These are phyloP conservation scores for Epizoanthus illoricatus DNA, from an alignment of 92 coral and sea anemone species.

Conservation along the genomic window DNA sequence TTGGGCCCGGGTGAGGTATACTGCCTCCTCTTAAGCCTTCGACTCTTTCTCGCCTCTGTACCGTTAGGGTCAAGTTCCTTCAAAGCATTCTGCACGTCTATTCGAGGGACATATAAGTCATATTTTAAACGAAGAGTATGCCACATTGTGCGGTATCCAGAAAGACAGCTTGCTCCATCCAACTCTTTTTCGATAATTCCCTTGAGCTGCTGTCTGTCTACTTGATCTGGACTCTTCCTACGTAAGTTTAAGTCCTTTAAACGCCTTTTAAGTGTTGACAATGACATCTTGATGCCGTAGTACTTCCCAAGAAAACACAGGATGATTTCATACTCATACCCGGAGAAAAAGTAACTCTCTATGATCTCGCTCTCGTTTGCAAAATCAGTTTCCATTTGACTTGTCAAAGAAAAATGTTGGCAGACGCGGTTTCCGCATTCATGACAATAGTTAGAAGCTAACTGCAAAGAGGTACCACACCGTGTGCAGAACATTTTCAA, in stretches of 20 bases:
- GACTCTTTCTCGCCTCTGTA: conserved; percentile 46
- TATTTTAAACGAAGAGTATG: conserved; percentile 46
- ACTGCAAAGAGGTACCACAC: background rate
- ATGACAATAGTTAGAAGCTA: background rate
- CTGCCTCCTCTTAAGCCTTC: conserved; percentile 37
- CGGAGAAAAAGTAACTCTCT: background rate
- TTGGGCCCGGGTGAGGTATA: background rate
- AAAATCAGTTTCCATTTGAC: background rate
- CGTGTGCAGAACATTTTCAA: background rate
- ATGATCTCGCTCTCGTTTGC: background rate
- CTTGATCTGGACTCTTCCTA: background rate
- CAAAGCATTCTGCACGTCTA: conserved; percentile 25
- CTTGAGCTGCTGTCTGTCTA: conserved; percentile 5
- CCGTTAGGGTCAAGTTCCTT: conserved; percentile 43
- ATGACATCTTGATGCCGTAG: background rate
- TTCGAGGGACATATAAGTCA: conserved; percentile 48
- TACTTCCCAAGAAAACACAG: background rate
- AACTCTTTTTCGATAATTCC: conserved; percentile 16
- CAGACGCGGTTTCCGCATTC: background rate
- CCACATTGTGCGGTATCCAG: conserved; percentile 60
- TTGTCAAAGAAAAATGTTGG: background rate
- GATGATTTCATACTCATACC: background rate
- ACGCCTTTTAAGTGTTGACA: conserved; percentile 10
- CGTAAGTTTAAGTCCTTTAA: conserved; percentile 1
- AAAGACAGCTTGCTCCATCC: conserved; percentile 39